Base-by-base conservation (phyloP, 2,888 invertebrate species). In the Gnatocerus cornutus region DNA sequence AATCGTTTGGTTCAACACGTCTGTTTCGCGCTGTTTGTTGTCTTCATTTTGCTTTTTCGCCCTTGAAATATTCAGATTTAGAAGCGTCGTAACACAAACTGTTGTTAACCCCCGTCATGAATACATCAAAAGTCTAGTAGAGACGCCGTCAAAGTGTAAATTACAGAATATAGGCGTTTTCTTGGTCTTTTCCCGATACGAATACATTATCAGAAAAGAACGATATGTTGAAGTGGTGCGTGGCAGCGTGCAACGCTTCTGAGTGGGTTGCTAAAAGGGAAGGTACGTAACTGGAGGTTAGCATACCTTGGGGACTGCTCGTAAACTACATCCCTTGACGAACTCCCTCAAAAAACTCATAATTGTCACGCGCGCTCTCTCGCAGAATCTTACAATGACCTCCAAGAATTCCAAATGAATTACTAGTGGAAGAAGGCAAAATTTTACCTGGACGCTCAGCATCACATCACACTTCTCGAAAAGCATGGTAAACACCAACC, bases 241-340 rank as follows among this genome's bases (percentile, higher is more conserved):
- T 66, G 66, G 56, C 46, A 45, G 61, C 16, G 53, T 59, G 55
- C 65, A 39, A 59, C 56, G 69, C 59, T 59, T 53, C 64, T 68
- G 72, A 71, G 66, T 69, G 78, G 78, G 79, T 79, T 78, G 79
- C 84, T 84, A 83, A 84, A 83, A 84, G 84, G 83, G 84, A 84
- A 84, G 81, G 82, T 83, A 82, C 81, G 83, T 84, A 84, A 83
- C 83, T 76, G 83, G 80, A 84, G 84, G 84, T 84, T 84, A 84
- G 83, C 81, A 81, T 80, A 83, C 84, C 84, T 82, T 75, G 74
- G 84, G 84, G 85, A 84, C 82, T 76, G 80, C 80, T 84, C 84
- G 84, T 85, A 85, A 85, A 85, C 83, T 78, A 84, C 82, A 80
- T 82, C 83, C 80, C 80, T 82, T 83, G 84, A 84, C 84, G 83